Conservation (phyloP, 2,113 vertebrate genomes). For the Urocitellus parryii region DNA sequence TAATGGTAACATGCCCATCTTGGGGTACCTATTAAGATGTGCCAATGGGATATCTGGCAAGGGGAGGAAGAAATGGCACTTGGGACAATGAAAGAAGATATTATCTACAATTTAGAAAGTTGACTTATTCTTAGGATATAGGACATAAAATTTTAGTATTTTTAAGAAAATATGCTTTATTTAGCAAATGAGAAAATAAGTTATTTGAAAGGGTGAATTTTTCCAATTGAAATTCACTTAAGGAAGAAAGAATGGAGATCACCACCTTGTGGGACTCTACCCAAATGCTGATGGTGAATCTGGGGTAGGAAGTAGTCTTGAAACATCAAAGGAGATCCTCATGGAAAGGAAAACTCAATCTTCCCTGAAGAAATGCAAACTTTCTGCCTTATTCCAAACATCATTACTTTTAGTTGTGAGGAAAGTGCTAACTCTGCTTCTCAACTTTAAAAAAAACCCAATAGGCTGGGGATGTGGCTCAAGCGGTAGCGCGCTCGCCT, state of each 20-base stretch:
- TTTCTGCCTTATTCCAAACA: neutral
- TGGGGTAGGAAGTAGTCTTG: neutral
- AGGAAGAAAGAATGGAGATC: constrained; percentile 3
- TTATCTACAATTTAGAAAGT: constrained; percentile 27
- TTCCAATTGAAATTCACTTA: constrained; percentile 19
- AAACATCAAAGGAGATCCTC: neutral
- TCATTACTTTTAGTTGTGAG: constrained; percentile 46
- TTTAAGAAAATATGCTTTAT: neutral
- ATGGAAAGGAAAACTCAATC: constrained; percentile 1
- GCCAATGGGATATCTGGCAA: neutral
- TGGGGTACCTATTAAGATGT: neutral
- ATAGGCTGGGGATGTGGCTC: no score
- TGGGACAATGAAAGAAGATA: constrained; percentile 19
- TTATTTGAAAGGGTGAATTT: constrained; percentile 12
- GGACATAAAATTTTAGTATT: constrained; percentile 3
- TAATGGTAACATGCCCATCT: neutral
- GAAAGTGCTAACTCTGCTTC: constrained; percentile 35
- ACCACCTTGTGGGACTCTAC: neutral
- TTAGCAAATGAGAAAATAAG: constrained; percentile 50
- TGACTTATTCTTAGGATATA: constrained; percentile 11
- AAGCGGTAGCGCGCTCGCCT: no score
- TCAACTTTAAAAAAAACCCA: constrained; percentile 52
- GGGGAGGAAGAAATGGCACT: neutral
- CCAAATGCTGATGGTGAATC: neutral
- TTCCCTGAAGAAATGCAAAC: constrained; percentile 23